Evolutionary conservation across 2,888 invertebrate species (phyloP).

Genomic region (Trypoxylon attenuatum): DNA sequence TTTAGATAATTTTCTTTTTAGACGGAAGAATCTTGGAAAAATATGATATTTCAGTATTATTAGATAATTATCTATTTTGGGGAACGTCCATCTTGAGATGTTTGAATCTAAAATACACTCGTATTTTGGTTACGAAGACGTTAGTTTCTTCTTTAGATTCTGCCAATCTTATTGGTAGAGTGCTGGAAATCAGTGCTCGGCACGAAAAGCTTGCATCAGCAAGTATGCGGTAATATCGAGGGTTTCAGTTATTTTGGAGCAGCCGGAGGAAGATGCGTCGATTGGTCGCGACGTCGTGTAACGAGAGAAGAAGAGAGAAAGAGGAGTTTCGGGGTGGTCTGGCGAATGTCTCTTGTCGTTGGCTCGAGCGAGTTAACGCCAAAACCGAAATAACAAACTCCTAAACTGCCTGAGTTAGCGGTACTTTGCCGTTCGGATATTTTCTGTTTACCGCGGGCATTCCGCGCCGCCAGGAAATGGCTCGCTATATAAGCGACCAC

Average conservation of each 20-base stretch:
- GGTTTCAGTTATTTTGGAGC: slow-evolving; percentile 50
- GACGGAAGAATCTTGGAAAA: too few species aligned
- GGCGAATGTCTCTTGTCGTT: slow-evolving; percentile 70
- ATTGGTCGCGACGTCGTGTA: slow-evolving; percentile 46
- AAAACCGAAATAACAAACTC: slow-evolving; percentile 65
- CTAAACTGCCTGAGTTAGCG: slow-evolving; percentile 55
- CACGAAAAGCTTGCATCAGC: slow-evolving; percentile 36
- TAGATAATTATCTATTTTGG: too few species aligned
- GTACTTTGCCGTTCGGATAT: slow-evolving; percentile 50
- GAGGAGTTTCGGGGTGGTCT: slow-evolving; percentile 65
- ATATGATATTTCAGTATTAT: too few species aligned
- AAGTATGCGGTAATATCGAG: slow-evolving; percentile 29
- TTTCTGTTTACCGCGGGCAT: slow-evolving; percentile 48
- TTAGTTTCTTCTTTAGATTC: too few species aligned
- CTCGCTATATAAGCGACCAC: slow-evolving; percentile 25
- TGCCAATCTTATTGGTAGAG: too few species aligned
- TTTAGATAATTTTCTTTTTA: too few species aligned
- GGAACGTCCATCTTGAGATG: too few species aligned
- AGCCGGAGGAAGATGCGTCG: slow-evolving; percentile 16
- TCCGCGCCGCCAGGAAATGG: slow-evolving; percentile 26
- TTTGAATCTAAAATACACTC: too few species aligned
- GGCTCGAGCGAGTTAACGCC: slow-evolving; percentile 60
- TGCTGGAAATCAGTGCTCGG: not conserved
- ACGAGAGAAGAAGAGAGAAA: slow-evolving; percentile 28
- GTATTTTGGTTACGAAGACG: too few species aligned